A percentile compares a stretch with the other conserved stretches of the same genome.
phyloP scores from a whole-genome alignment of 30 jellyfish, hydroid and myxozoan species.

The Aurelia aurita region DNA sequence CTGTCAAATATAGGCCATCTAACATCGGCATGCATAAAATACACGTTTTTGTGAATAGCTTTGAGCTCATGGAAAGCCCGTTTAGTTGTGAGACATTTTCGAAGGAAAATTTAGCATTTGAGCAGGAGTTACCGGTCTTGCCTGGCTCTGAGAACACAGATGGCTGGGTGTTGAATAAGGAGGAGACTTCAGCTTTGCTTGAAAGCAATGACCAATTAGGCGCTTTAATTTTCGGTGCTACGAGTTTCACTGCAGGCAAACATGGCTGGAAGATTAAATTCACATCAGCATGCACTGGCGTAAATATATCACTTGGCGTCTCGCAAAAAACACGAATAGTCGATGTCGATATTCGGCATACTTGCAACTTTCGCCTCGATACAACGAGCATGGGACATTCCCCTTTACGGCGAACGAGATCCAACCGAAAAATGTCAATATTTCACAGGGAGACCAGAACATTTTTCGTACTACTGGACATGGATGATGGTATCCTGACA shows the following conservation, averaged over 20 bases:
- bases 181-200: conserved; percentile 71
- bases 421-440: conserved; percentile 62
- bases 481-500: conserved; percentile 54
- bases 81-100: conserved; percentile 55
- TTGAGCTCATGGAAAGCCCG: conserved; percentile 71
- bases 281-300: conserved; percentile 75
- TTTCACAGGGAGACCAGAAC: conserved; percentile 71
- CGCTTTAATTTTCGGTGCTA: conserved; percentile 60
- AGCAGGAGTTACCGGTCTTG: conserved; percentile 5
- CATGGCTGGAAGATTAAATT: conserved; percentile 74
- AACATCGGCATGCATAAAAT: conserved; percentile 43
- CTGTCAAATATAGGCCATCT: conserved; percentile 49
- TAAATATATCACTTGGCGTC: conserved; percentile 59
- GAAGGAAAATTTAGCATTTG: conserved; percentile 56
- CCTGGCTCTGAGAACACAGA: conserved; percentile 28
- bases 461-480: conserved; percentile 50
- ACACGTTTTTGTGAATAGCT: conserved; percentile 49
- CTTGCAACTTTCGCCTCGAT: conserved; percentile 52
- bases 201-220: conserved; percentile 73
- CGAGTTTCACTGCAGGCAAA: conserved; percentile 54
- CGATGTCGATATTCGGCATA: conserved; percentile 53
- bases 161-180: conserved; percentile 70
- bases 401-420: conserved; percentile 6
- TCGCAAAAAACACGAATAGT: conserved; percentile 67
- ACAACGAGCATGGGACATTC: background rate